Conservation (phyloP, 2,113 vertebrate genomes). For the Megaceryle maxima region DNA sequence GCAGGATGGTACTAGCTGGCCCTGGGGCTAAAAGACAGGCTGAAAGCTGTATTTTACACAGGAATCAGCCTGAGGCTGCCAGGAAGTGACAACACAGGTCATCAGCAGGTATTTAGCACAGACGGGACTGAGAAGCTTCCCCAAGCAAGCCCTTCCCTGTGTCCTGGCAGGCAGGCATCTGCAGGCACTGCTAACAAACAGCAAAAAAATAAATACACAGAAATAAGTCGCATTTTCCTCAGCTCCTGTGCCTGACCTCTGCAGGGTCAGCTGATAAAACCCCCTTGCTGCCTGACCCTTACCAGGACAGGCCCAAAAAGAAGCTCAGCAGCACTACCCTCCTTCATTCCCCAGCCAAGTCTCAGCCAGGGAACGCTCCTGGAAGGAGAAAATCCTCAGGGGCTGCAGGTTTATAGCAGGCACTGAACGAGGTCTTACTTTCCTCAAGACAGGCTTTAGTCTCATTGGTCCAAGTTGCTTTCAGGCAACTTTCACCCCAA, state of each 20-base stretch:
- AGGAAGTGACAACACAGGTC: not conserved
- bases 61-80: not conserved
- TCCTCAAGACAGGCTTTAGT: not conserved
- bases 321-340: not conserved
- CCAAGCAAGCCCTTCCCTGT: not conserved
- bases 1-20: not conserved
- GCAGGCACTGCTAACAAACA: not conserved
- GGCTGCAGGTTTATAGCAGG: not conserved
- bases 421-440: not conserved
- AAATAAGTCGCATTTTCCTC: not conserved
- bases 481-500: not conserved
- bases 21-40: not conserved
- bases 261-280: not conserved
- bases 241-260: not conserved
- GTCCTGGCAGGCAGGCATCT: not conserved
- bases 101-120: not conserved
- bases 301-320: not conserved
- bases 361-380: not conserved
- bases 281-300: not conserved
- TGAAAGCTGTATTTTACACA: not conserved
- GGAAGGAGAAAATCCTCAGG: not conserved
- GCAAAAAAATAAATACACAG: not conserved
- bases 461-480: not conserved
- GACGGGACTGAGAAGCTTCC: not conserved
- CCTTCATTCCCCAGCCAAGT: not conserved